phyloP scores from a whole-genome alignment of 1,140 invertebrate species.

The Magallana gigas region DNA sequence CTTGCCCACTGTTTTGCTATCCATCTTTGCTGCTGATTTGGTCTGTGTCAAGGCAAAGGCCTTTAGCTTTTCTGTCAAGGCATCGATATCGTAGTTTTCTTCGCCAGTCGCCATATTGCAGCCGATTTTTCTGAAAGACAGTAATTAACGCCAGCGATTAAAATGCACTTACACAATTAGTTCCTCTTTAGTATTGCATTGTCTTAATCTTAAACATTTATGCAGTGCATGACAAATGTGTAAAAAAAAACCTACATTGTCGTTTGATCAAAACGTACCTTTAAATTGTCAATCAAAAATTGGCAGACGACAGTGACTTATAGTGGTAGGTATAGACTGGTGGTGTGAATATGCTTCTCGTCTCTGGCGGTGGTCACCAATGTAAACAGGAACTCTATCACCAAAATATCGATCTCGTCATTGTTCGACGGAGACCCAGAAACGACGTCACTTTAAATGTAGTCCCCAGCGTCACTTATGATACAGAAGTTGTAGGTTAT shows the following conservation, averaged over 20 bases:
- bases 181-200: too few relatives aligned
- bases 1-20: conserved; percentile 15
- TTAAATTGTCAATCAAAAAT: conserved; percentile 3
- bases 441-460: not conserved
- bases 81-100: conserved; percentile 2
- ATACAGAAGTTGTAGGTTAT: not conserved
- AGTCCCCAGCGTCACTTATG: not conserved
- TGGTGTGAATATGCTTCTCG: not conserved
- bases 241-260: not conserved
- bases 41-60: not conserved
- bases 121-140: too few relatives aligned
- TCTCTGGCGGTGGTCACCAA: not conserved
- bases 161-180: too few relatives aligned
- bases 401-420: not conserved
- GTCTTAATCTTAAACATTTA: too few relatives aligned
- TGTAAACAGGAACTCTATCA: not conserved
- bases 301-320: not conserved
- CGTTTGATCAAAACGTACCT: conserved; percentile 2
- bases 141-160: too few relatives aligned
- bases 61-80: conserved; percentile 10
- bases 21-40: not conserved
- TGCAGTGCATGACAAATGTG: too few relatives aligned
- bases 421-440: not conserved
- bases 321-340: too few relatives aligned
- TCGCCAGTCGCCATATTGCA: not conserved